Evolutionary conservation across 1,140 invertebrate genomes (phyloP), one percentile per base, ranked within the genome.

Genomic region (Bombus soroeensis): DNA sequence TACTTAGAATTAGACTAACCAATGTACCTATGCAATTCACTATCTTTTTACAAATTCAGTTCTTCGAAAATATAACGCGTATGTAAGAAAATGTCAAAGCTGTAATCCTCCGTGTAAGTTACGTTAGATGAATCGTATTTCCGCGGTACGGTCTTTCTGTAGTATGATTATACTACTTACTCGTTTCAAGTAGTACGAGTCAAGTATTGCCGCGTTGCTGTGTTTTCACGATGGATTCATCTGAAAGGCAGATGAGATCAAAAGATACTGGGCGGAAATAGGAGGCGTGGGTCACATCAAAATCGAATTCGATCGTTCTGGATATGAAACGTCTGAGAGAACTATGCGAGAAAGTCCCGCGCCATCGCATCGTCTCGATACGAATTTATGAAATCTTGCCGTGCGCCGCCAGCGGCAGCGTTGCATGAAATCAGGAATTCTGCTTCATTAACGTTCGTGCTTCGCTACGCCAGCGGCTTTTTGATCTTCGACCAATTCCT

Each of bases 381-480:
- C 57, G 74, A 78, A 83, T 87, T 83, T 64, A 83, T 83, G 85
- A 83, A 83, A 87, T 87, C 81, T 64, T 72, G 22, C 10, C 39
- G 66, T 71, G 57, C 57, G 32, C 66, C 18, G 57, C 22, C 34
- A 39, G 8, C 57, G 34, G 53, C 77, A 85, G 53, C 73, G 53
- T 86, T 39, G 66, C 86, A 81, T 75, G 77, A 74, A 86, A 88
- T 88, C 83, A 71, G 78, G 41, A 86, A 86, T 88, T 88, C 83
- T 86, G 77, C 86, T 79, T 88, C 83, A 70, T 88, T 83, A 88
- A 76, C 62, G 64, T 81, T 81, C 83, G 32, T 62, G 73, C 77
- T 81, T 71, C 73, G 90, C 89, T 95, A 95, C 53, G 95, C 93
- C 78, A 93, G 93, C 87, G 94, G 92, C 64, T 76, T 81, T 81